phyloP scores from a whole-genome alignment of 2,888 invertebrate species.

The Melanostoma scalare region DNA sequence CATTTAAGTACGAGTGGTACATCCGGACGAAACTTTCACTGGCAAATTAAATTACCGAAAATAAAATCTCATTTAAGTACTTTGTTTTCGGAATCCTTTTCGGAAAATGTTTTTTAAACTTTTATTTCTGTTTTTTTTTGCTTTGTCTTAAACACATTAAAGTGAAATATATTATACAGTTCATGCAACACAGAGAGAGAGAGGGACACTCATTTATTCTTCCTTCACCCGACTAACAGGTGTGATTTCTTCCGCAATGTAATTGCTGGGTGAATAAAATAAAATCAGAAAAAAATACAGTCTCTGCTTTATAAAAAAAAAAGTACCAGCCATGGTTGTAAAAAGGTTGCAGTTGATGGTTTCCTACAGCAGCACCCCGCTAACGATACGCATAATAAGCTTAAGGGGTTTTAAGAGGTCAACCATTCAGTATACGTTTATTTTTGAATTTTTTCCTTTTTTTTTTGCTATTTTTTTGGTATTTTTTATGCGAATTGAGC shows the following conservation, averaged over 20 bases:
- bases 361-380: conserved; percentile 4
- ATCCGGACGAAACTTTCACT: conserved; percentile 40
- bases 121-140: background rate
- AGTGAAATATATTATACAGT: conserved; percentile 54
- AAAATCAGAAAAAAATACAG: background rate
- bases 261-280: conserved; percentile 36
- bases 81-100: conserved; percentile 59
- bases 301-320: background rate
- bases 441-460: conserved; percentile 19
- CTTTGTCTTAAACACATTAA: conserved; percentile 51
- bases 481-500: background rate
- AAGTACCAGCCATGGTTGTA: conserved; percentile 4
- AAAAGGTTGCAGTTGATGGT: conserved; percentile 38
- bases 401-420: conserved; percentile 60
- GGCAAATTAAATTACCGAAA: conserved; percentile 63
- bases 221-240: conserved; percentile 45
- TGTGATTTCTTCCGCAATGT: conserved; percentile 63
- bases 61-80: conserved; percentile 62
- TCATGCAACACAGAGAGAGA: background rate
- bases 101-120: conserved; percentile 11
- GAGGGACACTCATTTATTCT: background rate
- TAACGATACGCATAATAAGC: conserved; percentile 69
- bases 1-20: conserved; percentile 20
- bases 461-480: conserved; percentile 8
- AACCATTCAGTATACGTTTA: conserved; percentile 30